Conservation (phyloP, 1,140 invertebrate genomes). For the Eciton burchellii region DNA sequence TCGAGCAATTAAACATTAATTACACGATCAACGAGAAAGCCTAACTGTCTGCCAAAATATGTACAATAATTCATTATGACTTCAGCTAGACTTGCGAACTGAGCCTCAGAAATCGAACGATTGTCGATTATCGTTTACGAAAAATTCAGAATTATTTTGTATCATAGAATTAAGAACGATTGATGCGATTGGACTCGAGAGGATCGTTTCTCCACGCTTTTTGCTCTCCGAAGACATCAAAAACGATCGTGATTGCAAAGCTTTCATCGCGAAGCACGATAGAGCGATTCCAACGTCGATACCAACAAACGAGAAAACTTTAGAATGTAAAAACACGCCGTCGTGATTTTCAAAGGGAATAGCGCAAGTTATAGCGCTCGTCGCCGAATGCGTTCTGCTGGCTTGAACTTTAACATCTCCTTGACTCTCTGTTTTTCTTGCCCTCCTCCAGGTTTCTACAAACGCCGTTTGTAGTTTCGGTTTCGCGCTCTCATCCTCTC, state of each 20-base stretch:
- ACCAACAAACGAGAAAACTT: constrained; percentile 17
- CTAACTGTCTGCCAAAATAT: constrained; percentile 39
- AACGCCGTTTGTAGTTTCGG: constrained; percentile 28
- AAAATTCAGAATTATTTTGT: too few species aligned
- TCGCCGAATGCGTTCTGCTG: constrained; percentile 23
- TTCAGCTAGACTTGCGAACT: background rate
- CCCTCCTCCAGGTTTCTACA: constrained; percentile 26
- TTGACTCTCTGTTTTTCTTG: constrained; percentile 36
- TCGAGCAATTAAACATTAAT: constrained; percentile 63
- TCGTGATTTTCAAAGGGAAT: constrained; percentile 25
- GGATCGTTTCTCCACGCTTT: background rate
- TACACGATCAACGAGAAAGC: constrained; percentile 38
- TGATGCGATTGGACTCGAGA: background rate
- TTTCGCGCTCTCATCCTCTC: background rate
- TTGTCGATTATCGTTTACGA: too few species aligned
- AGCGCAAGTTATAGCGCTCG: background rate
- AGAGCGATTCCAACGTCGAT: background rate
- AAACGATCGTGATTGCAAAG: too few species aligned
- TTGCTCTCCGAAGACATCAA: background rate
- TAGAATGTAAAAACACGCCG: constrained; percentile 10
- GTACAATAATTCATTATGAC: background rate
- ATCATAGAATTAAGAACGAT: too few species aligned
- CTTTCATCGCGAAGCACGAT: background rate
- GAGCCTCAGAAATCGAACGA: too few species aligned
- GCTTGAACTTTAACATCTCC: constrained; percentile 41